These are phyloP conservation scores for Oxyscelio sp. DNA, from an alignment of 2,888 invertebrate species.

Conservation along the genomic window DNA sequence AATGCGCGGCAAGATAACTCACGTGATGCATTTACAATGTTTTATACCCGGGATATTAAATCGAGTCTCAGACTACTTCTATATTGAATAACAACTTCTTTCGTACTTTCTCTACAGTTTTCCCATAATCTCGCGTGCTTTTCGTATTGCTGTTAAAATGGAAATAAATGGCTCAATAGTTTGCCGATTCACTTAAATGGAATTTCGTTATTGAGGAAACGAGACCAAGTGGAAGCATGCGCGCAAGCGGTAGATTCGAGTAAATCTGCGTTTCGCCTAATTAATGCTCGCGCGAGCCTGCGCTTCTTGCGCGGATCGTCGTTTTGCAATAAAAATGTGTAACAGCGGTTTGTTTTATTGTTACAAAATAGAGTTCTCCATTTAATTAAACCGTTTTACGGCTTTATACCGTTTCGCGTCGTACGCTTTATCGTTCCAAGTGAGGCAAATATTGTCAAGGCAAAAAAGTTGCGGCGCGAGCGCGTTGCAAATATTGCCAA, in stretches of 20 bases:
- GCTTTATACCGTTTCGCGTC: neutral
- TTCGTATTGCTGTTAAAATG: conserved; percentile 62
- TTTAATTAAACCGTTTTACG: conserved; percentile 31
- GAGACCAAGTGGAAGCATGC: conserved; percentile 62
- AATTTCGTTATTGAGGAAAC: conserved; percentile 69
- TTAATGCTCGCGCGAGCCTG: conserved; percentile 33
- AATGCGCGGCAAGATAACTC: conserved; percentile 25
- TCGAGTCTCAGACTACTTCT: conserved; percentile 68
- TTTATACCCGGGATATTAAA: conserved; percentile 44
- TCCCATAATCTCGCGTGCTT: conserved; percentile 73
- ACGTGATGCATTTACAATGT: conserved; percentile 50
- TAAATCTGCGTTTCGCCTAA: conserved; percentile 32
- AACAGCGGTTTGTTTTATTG: conserved; percentile 45
- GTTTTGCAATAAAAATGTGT: conserved; percentile 46
- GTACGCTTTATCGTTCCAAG: conserved; percentile 30
- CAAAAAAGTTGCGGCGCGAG: no score
- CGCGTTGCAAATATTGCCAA: no score
- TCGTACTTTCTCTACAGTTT: conserved; percentile 68
- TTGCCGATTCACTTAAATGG: conserved; percentile 66
- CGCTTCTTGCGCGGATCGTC: neutral
- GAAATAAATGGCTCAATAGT: conserved; percentile 73
- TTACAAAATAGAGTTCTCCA: conserved; percentile 34
- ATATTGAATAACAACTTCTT: conserved; percentile 68
- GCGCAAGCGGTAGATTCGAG: conserved; percentile 12
- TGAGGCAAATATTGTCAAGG: no score